phyloP scores from a whole-genome alignment of 2,888 invertebrate species.

The Andricus quercusramuli region DNA sequence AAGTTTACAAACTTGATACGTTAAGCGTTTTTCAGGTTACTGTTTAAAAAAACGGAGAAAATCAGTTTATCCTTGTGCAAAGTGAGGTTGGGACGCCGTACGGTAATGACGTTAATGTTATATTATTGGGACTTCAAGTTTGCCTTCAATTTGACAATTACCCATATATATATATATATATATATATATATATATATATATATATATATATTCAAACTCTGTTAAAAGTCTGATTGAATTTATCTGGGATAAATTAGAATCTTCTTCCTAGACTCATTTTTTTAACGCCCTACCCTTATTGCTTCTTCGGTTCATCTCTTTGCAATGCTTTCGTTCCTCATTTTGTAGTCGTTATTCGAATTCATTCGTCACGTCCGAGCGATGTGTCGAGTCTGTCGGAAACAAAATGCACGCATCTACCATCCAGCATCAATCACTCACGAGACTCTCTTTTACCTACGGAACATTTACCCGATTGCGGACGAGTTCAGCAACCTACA shows the following conservation, averaged over 20 bases:
- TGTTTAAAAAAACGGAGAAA: too few species aligned
- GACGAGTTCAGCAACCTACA: constrained; percentile 19
- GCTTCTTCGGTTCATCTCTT: constrained; percentile 49
- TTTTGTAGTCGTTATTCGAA: constrained; percentile 59
- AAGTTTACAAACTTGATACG: too few species aligned
- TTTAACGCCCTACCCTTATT: constrained; percentile 44
- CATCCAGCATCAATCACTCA: constrained; percentile 54
- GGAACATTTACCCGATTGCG: constrained; percentile 48
- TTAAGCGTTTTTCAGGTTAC: too few species aligned
- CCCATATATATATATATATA: too few species aligned
- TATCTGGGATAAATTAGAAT: too few species aligned
- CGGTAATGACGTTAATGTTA: too few species aligned
- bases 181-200: too few species aligned
- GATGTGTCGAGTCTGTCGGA: constrained; percentile 55
- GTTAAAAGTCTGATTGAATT: background rate
- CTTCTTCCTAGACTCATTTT: constrained; percentile 45
- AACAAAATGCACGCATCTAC: constrained; percentile 46
- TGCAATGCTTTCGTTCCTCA: constrained; percentile 43
- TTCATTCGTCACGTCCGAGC: constrained; percentile 64
- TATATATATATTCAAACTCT: too few species aligned
- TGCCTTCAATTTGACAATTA: too few species aligned
- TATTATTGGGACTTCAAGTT: too few species aligned
- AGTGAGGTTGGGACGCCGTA: too few species aligned
- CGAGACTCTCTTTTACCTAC: constrained; percentile 44
- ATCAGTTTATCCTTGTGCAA: too few species aligned